Percentiles rank a stretch among this genome's conserved stretches.
Conservation (phyloP, 2,888 invertebrate species). For the Microctonus hyperodae region DNA sequence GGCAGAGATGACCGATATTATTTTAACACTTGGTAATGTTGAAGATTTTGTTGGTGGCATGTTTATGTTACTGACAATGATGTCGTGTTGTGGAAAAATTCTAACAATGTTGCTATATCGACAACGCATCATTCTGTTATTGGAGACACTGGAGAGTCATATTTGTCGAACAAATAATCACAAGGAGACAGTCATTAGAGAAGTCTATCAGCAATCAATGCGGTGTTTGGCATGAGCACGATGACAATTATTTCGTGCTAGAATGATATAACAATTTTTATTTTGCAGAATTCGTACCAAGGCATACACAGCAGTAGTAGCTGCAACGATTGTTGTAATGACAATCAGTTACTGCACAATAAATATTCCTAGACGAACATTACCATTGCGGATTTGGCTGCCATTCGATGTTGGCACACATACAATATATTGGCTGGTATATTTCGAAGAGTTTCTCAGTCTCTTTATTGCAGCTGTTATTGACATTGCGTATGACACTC, state of each 20-base stretch:
- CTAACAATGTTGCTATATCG: not conserved
- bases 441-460: not conserved
- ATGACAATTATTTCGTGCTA: not conserved
- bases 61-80: not conserved
- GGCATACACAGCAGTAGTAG: not conserved
- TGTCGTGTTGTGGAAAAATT: not conserved
- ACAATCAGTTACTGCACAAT: not conserved
- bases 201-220: not conserved
- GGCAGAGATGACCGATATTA: not conserved
- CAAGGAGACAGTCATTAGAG: not conserved
- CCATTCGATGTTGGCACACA: not conserved
- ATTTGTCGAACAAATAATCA: not conserved
- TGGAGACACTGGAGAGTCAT: not conserved
- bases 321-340: not conserved
- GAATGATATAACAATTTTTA: not conserved
- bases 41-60: not conserved
- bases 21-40: not conserved
- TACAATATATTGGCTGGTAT: not conserved
- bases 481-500: not conserved
- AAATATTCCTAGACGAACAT: not conserved
- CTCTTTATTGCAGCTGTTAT: not conserved
- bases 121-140: not conserved
- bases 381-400: not conserved
- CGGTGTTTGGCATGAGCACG: not conserved
- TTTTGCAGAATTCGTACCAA: not conserved